Base-by-base conservation (phyloP, 2,797 vertebrate species). In the Siniperca obscura region DNA sequence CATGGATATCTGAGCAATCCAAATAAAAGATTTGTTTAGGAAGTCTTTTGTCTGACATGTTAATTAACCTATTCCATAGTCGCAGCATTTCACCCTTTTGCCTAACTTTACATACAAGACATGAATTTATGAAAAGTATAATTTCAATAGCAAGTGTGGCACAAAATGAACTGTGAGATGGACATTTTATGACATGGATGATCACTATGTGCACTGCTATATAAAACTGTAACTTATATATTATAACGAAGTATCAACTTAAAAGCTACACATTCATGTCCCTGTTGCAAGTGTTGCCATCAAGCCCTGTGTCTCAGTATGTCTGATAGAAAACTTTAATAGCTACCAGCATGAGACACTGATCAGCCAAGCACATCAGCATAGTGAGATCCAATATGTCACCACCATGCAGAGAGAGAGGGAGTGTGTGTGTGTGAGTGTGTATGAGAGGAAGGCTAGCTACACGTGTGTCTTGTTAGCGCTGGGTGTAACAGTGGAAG, bases 281-380 rank as follows among this genome's bases (percentile, higher is more conserved):
- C 42, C 74, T 52, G 69, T 72, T 80, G 79, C 72, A 77, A 84
- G 65, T 80, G 78, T 82, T 85, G 55, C 79, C 88, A 84, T 88
- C 86, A 80, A 80, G 83, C 56, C 64, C 76, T 21, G 84, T 40
- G 55, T 84, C 89, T 90, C 85, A 82, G 90, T 90, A 44, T 72
- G 83, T 76, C 72, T 88, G 90, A 88, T 76, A 82, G 86, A 86
- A 30, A 90, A 89, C 86, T 89, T 91, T 91, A 93, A 93, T 90
- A 91, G 92, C 90, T 87, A 71, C 64, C 92, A 93, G 90, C 90
- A 34, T 90, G 91, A 88, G 77, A 79, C 87, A 70, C 83, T 80
- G 92, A 93, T 92, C 91, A 92, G 82, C 86, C 90, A 81, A 86
- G 89, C 90, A 88, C 91, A 91, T 91, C 91, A 85, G 85, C 89